These are phyloP conservation scores for Daubentonia madagascariensis DNA, from an alignment of 2,113 vertebrate species.

Conservation along the genomic window DNA sequence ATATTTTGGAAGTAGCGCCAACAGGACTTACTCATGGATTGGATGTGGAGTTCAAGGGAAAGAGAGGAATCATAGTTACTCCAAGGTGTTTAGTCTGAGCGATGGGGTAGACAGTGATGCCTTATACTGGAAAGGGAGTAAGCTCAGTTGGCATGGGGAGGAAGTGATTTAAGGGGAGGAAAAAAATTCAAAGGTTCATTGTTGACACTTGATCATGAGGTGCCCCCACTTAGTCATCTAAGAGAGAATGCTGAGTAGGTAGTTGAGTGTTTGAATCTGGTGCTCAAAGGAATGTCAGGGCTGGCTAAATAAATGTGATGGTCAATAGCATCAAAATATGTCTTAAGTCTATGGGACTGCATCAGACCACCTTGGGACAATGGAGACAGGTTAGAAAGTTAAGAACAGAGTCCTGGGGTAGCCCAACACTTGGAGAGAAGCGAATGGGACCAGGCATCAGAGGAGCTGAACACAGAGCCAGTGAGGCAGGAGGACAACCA, in stretches of 20 bases:
- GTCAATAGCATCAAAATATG: not conserved
- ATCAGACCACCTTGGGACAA: not conserved
- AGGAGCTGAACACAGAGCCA: not conserved
- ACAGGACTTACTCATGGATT: not conserved
- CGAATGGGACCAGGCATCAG: not conserved
- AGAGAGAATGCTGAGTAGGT: not conserved
- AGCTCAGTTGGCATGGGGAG: not conserved
- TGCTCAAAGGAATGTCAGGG: not conserved
- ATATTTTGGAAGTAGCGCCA: not conserved
- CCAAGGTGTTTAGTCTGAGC: not conserved
- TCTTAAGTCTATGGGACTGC: not conserved
- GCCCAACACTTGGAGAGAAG: not conserved
- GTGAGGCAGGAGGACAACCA: not conserved
- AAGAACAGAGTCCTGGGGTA: not conserved
- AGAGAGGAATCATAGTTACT: not conserved
- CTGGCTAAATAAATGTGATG: not conserved
- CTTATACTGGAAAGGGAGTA: not conserved
- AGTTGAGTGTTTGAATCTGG: not conserved
- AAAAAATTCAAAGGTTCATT: not conserved
- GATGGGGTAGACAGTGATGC: not conserved
- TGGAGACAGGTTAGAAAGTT: not conserved
- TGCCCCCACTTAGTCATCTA: not conserved
- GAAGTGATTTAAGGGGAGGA: not conserved
- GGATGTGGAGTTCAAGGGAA: not conserved
- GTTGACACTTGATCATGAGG: not conserved